Percentiles rank a stretch among this genome's conserved stretches.
Evolutionary conservation across 92 coral and sea anemone species (phyloP).

Genomic region (Chrysogorgia sp.): DNA sequence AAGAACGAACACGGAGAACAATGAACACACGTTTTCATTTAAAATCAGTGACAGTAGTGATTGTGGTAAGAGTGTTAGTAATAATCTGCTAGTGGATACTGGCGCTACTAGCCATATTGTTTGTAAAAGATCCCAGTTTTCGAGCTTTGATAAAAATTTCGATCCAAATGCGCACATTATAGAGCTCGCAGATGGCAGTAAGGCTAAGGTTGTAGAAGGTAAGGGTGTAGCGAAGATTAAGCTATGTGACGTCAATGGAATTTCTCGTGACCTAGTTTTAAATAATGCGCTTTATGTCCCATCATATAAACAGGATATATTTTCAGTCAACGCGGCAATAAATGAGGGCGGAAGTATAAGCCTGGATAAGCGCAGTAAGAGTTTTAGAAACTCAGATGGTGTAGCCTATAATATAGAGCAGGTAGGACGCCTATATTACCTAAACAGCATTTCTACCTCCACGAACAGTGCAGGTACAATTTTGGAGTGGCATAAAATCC

Average conservation of each 20-base stretch:
- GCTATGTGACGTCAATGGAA: conserved; percentile 56
- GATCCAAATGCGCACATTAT: conserved; percentile 50
- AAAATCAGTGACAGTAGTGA: background rate
- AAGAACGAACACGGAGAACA: too few species aligned
- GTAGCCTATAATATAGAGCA: conserved; percentile 38
- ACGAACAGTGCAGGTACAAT: conserved; percentile 39
- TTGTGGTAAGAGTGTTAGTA: background rate
- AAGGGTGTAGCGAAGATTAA: conserved; percentile 55
- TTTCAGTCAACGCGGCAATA: conserved; percentile 60
- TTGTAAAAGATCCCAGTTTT: conserved; percentile 38
- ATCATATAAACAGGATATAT: conserved; percentile 58
- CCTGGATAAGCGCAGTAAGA: conserved; percentile 45
- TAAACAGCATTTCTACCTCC: conserved; percentile 37
- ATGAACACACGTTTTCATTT: conserved; percentile 24
- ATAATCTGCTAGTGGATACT: conserved; percentile 51
- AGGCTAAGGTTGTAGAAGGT: conserved; percentile 48
- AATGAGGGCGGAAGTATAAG: conserved; percentile 51
- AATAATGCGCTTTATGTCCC: conserved; percentile 60
- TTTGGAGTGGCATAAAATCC: conserved; percentile 53
- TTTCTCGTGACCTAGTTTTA: conserved; percentile 40
- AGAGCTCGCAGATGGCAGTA: conserved; percentile 63
- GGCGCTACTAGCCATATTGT: conserved; percentile 60
- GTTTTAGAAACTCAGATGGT: too few species aligned
- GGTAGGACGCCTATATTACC: conserved; percentile 47
- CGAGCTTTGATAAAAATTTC: conserved; percentile 48